Base-by-base conservation (phyloP, 2,888 invertebrate species). In the Phalera bucephala region DNA sequence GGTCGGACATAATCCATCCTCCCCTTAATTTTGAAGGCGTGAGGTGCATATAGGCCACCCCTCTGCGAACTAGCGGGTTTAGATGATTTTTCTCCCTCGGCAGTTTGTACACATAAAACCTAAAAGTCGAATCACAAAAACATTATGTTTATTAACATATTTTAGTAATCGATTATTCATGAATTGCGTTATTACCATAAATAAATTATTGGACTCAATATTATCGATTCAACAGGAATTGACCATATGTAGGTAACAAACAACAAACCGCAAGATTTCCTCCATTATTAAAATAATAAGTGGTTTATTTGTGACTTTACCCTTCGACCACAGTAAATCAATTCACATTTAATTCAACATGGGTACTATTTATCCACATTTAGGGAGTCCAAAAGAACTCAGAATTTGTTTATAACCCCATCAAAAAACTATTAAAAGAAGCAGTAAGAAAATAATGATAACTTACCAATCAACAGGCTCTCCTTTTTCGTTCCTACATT, bases 101-200 rank as follows among this genome's bases (percentile, higher is more conserved):
- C 44, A 96, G 69, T 81, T 97, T 97, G 77, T 97, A 97, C 14
- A 94, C 81, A 54, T 95, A 93, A 79, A 93, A 97, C 97, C 97
- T 97, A 60, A 3, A 80, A 78, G 20, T 34, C 2, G 2, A 10
- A 25, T 11, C n/a, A n/a, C n/a, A n/a, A n/a, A n/a, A n/a, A n/a
- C n/a, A n/a, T n/a, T n/a, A n/a, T n/a, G n/a, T n/a, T n/a, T n/a
- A n/a, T n/a, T n/a, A n/a, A n/a, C n/a, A n/a, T n/a, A n/a, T n/a
- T n/a, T n/a, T n/a, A n/a, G n/a, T n/a, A n/a, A n/a, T n/a, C n/a
- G n/a, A n/a, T n/a, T n/a, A n/a, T n/a, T n/a, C n/a, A n/a, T n/a
- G n/a, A n/a, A n/a, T n/a, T n/a, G n/a, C n/a, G n/a, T n/a, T n/a
- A n/a, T n/a, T n/a, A n/a, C n/a, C n/a, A n/a, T n/a, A n/a, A n/a